Evolutionary conservation across 1,140 invertebrate species (phyloP).

Genomic region (Lasioglossum baleicum): DNA sequence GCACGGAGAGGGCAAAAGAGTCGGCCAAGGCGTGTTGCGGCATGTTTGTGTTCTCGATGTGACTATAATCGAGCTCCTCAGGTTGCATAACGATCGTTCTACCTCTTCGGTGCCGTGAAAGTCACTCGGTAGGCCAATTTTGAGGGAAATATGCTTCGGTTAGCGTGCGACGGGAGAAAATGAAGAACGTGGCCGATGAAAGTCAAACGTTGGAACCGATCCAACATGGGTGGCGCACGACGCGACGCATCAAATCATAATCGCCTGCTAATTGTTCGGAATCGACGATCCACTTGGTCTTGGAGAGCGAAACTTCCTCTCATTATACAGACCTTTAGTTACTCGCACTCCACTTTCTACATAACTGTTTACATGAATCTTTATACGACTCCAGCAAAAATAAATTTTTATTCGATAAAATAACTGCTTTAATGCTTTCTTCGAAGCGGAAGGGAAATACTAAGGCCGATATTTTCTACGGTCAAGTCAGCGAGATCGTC

Average conservation of each 20-base stretch:
- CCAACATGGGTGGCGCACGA: conserved; percentile 32
- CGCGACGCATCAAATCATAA: conserved; percentile 39
- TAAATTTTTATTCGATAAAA: too few relatives aligned
- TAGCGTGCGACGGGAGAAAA: conserved; percentile 50
- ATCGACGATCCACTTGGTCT: background rate
- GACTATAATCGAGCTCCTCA: background rate
- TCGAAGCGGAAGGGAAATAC: conserved; percentile 51
- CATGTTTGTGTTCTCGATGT: conserved; percentile 20
- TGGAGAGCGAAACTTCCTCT: background rate
- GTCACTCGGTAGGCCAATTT: conserved; percentile 43
- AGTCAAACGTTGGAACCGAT: conserved; percentile 55
- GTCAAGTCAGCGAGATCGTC: background rate
- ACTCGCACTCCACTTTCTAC: too few relatives aligned
- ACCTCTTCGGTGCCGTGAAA: conserved; percentile 36
- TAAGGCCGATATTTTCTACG: background rate
- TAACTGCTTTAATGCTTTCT: too few relatives aligned
- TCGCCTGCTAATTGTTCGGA: conserved; percentile 39
- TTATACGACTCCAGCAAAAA: too few relatives aligned
- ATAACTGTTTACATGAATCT: too few relatives aligned
- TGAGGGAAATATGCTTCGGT: conserved; percentile 53
- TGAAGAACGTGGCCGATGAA: conserved; percentile 50
- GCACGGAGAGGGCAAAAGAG: background rate
- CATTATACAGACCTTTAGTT: background rate
- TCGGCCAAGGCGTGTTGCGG: background rate
- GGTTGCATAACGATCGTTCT: conserved; percentile 26